Evolutionary conservation across 2,113 vertebrate genomes (phyloP).

Genomic region (Notarius lentiginosus): DNA sequence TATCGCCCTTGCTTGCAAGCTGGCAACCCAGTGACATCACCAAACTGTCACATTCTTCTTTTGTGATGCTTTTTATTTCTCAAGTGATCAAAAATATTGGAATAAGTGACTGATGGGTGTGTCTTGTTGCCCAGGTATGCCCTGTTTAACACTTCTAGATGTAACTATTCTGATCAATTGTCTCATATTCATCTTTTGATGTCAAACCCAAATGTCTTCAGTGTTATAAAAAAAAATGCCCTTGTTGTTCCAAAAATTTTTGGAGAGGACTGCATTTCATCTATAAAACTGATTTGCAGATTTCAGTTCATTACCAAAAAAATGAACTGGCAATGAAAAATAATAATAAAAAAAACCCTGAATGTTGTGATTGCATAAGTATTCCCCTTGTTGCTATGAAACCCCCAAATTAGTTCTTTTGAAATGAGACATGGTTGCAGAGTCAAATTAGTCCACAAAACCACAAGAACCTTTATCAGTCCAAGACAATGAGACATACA

Average conservation of each 20-base stretch:
- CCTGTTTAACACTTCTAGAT: not conserved
- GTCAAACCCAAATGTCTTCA: not conserved
- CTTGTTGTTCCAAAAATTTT: not conserved
- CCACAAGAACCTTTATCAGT: not conserved
- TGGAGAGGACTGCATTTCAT: not conserved
- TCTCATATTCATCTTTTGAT: not conserved
- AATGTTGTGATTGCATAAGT: not conserved
- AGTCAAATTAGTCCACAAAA: not conserved
- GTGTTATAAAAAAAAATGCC: not conserved
- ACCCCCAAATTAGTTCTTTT: not conserved
- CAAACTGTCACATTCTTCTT: too few relatives aligned
- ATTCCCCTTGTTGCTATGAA: not conserved
- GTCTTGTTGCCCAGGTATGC: not conserved
- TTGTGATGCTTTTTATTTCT: too few relatives aligned
- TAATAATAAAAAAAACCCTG: not conserved
- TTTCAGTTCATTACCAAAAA: not conserved
- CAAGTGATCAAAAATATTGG: too few relatives aligned
- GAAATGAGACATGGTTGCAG: not conserved
- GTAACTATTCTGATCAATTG: not conserved
- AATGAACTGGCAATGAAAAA: not conserved
- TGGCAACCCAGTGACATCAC: too few relatives aligned
- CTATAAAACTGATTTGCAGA: not conserved
- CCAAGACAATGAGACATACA: too few relatives aligned
- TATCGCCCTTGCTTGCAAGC: too few relatives aligned
- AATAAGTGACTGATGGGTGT: too few relatives aligned